These are phyloP conservation scores for Aldabrachelys gigantea DNA, from an alignment of 2,113 vertebrate genomes.

Conservation along the genomic window DNA sequence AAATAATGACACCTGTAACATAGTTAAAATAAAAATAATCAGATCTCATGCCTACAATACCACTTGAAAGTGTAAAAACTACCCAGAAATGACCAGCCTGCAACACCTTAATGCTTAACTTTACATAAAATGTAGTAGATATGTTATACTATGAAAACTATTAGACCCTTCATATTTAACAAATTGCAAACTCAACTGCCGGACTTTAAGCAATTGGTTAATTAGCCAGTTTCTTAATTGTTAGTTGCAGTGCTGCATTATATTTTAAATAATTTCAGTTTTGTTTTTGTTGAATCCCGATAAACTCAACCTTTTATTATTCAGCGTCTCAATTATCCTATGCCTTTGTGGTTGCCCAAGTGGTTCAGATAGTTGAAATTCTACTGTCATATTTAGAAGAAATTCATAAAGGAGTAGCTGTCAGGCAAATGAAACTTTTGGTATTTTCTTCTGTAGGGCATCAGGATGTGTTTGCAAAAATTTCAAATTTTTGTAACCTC, in stretches of 20 bases:
- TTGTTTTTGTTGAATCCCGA: not conserved
- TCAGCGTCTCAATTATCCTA: not conserved
- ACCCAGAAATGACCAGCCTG: not conserved
- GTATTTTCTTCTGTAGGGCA: not conserved
- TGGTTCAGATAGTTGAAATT: not conserved
- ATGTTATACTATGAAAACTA: not conserved
- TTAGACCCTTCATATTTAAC: not conserved
- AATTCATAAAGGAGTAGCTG: not conserved
- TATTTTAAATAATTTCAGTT: not conserved
- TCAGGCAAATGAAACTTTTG: not conserved
- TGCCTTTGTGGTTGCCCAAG: not conserved
- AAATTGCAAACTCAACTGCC: not conserved
- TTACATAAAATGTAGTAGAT: not conserved
- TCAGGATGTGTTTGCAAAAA: not conserved
- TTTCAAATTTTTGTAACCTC: constrained; percentile 23
- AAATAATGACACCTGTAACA: not conserved
- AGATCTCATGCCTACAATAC: not conserved
- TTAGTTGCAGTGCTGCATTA: not conserved
- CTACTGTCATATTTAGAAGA: not conserved
- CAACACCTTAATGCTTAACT: not conserved
- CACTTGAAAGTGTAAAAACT: not conserved
- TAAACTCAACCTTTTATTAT: not conserved
- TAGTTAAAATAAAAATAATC: not conserved
- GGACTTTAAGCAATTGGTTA: not conserved
- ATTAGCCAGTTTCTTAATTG: not conserved